Evolutionary conservation across 1,140 invertebrate species (phyloP).

Genomic region (Lepidurus arcticus): DNA sequence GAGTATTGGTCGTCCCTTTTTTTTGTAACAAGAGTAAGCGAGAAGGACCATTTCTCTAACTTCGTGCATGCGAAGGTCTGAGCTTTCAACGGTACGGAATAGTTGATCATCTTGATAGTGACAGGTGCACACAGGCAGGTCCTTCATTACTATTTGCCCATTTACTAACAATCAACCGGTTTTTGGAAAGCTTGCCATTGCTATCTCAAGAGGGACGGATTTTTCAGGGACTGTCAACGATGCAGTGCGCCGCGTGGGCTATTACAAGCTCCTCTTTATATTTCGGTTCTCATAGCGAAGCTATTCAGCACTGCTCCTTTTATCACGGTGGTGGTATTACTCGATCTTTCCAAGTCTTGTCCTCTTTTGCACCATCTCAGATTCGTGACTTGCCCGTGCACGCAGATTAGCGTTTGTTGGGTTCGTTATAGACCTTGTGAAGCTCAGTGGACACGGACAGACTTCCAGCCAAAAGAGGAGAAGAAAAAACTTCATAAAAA

Average conservation of each 20-base stretch:
- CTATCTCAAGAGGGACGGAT: neutral
- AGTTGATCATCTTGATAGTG: conserved; percentile 22
- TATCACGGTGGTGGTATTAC: neutral
- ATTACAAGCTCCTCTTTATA: neutral
- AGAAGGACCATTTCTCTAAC: neutral
- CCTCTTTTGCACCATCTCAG: conserved; percentile 16
- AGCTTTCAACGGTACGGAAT: conserved; percentile 10
- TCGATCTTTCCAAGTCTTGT: neutral
- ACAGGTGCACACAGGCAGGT: conserved; percentile 6
- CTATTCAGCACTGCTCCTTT: neutral
- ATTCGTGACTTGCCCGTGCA: conserved; percentile 10
- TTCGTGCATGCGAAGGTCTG: neutral
- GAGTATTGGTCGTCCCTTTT: conserved; percentile 4
- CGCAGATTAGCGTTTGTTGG: neutral
- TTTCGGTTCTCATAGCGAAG: conserved; percentile 9
- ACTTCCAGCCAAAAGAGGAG: neutral
- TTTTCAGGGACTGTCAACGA: neutral
- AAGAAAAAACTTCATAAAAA: neutral
- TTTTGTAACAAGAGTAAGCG: neutral
- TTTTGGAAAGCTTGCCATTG: neutral
- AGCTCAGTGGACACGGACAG: neutral
- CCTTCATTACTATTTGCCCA: conserved; percentile 15
- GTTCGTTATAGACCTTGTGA: conserved; percentile 1
- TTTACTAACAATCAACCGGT: conserved; percentile 16
- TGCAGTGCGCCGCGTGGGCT: neutral